Conservation (phyloP, 2,888 invertebrate species). For the Lithophane ornitopus region DNA sequence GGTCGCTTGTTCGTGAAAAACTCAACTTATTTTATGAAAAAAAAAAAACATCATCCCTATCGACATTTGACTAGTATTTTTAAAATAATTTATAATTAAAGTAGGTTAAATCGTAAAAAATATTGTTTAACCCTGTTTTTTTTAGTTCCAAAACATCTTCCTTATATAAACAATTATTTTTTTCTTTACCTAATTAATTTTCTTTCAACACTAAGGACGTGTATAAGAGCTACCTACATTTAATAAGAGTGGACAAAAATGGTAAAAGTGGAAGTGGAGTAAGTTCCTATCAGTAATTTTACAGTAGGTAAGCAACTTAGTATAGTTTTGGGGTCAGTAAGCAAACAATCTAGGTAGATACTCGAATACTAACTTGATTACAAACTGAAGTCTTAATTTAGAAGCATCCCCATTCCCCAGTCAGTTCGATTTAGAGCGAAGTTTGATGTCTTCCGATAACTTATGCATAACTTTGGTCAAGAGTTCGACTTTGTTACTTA, state of each 20-base stretch:
- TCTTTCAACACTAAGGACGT: too few relatives aligned
- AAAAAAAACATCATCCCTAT: background rate
- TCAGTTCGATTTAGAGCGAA: slow-evolving; percentile 17
- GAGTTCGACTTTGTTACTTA: slow-evolving; percentile 28
- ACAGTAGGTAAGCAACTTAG: background rate
- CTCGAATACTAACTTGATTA: slow-evolving; percentile 5
- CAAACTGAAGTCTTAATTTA: slow-evolving; percentile 4
- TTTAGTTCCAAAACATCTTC: too few relatives aligned
- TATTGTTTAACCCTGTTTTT: too few relatives aligned
- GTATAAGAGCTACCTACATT: too few relatives aligned
- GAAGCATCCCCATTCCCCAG: slow-evolving; percentile 10
- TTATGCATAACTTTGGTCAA: slow-evolving; percentile 43
- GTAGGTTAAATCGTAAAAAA: background rate
- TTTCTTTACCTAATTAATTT: too few relatives aligned
- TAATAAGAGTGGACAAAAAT: background rate
- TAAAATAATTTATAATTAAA: too few relatives aligned
- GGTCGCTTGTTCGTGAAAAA: background rate
- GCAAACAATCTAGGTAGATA: slow-evolving; percentile 5
- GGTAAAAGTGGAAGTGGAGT: too few relatives aligned
- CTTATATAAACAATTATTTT: background rate
- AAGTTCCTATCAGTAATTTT: background rate
- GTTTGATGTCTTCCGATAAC: slow-evolving; percentile 44
- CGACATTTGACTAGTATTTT: background rate
- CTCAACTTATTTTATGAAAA: background rate
- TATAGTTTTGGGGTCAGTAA: background rate